phyloP scores from a whole-genome alignment of 2,113 vertebrate species.

The Grallaria varia region DNA sequence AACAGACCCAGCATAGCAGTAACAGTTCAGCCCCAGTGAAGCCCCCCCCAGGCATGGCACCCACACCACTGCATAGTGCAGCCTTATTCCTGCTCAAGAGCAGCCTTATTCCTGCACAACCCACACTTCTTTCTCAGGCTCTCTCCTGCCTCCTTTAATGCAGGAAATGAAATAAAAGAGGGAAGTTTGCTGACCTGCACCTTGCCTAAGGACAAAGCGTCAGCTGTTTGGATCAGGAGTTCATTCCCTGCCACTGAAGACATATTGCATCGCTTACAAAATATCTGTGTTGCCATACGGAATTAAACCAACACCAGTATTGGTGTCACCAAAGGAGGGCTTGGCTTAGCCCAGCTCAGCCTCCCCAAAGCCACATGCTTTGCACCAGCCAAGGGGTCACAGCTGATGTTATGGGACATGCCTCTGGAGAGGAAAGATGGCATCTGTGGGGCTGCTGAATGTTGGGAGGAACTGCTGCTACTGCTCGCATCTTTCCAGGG shows the following conservation, averaged over 20 bases:
- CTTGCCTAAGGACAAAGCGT: neutral
- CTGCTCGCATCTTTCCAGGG: neutral
- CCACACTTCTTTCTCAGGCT: neutral
- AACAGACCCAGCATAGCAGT: rapidly evolving
- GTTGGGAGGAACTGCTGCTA: rapidly evolving
- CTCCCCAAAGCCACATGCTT: neutral
- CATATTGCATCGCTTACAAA: neutral
- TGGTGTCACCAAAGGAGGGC: neutral
- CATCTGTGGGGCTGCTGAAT: rapidly evolving
- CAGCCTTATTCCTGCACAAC: too few species aligned
- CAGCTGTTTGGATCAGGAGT: neutral
- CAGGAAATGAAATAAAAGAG: neutral
- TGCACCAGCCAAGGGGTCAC: neutral
- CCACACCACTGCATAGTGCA: neutral
- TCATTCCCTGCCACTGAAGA: neutral
- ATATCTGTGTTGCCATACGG: neutral
- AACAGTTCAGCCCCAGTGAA: neutral
- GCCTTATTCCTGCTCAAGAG: neutral
- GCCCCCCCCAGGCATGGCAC: rapidly evolving
- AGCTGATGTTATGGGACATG: rapidly evolving
- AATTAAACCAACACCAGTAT: neutral
- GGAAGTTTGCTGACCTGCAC: neutral
- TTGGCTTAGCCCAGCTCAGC: neutral
- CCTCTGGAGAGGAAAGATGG: rapidly evolving
- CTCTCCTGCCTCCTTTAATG: neutral